Base-by-base conservation (phyloP, 2,113 vertebrate genomes). In the Malurus elegans region DNA sequence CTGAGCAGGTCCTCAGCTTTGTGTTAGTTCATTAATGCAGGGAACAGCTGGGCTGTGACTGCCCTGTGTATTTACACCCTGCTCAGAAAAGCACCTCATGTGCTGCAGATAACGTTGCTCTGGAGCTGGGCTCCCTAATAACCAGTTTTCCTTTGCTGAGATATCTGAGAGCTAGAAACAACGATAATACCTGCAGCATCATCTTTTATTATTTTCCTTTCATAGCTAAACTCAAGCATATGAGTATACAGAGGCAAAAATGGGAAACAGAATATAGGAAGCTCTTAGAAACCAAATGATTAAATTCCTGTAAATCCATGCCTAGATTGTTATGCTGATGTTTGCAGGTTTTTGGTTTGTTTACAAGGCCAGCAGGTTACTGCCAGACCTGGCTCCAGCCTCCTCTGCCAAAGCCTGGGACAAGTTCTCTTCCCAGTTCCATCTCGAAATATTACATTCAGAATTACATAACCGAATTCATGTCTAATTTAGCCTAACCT, bases 161-260 rank as follows among this genome's bases (percentile, higher is more conserved):
- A 79, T 84, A 28, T 26, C 86, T 88, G 60, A 84, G 48, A 66
- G 45, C 90, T 74, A 50, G 93, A 90, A 95, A 94, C 82, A 90
- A 60, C 51, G 47, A 32, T 34, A 84, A 88, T 78, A 88, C 75
- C 71, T 93, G 53, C 72, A 88, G 79, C 28, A 93, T 79, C 45
- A 60, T 70, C 71, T 90, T 88, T 80, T 62, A 48, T 88, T 76
- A 48, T 84, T 94, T 88, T 75, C 58, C 85, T 80, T 85, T 76
- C 69, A 38, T 5, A 53, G 32, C 73, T 94, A 88, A 94, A 94
- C n/a, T 85, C 65, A 72, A 79, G 65, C 61, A 51, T 54, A 76
- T 57, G 66, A 87, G 45, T 79, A 42, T 23, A 65, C 25, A 75
- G 15, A 81, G 38, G 50, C 71, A 74, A 90, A 92, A 95, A 61